These are phyloP conservation scores for Biston stratarius DNA, from an alignment of 2,888 invertebrate genomes.

Conservation along the genomic window DNA sequence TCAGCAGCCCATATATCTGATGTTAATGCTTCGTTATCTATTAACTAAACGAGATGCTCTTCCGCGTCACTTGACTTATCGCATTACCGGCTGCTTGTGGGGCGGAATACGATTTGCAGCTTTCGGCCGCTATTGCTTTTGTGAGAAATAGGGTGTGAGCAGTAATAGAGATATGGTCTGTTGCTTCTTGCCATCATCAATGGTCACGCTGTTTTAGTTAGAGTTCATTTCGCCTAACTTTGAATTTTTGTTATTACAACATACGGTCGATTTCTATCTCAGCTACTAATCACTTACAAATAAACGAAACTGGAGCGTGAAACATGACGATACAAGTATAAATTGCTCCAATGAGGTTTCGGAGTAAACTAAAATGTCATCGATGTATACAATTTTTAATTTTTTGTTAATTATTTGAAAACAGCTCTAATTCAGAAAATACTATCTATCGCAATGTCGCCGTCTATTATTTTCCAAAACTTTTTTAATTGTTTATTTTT, in stretches of 20 bases:
- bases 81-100: constrained; percentile 23
- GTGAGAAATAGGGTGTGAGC: constrained; percentile 26
- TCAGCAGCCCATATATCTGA: constrained; percentile 43
- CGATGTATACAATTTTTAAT: no score
- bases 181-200: background rate
- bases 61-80: constrained; percentile 42
- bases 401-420: no score
- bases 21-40: constrained; percentile 31
- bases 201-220: constrained; percentile 5
- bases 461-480: no score
- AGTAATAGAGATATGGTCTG: constrained; percentile 11
- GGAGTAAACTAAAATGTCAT: no score
- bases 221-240: background rate
- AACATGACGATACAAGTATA: no score
- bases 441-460: no score
- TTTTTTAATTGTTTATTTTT: no score
- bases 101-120: constrained; percentile 29
- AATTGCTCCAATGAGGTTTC: no score
- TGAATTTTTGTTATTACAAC: background rate
- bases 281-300: no score
- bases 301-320: no score
- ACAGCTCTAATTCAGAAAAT: no score
- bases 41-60: constrained; percentile 45
- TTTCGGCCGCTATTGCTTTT: constrained; percentile 16
- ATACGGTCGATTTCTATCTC: background rate